Evolutionary conservation across 2,797 vertebrate species (phyloP).

Genomic region (Macropus fuliginosus): DNA sequence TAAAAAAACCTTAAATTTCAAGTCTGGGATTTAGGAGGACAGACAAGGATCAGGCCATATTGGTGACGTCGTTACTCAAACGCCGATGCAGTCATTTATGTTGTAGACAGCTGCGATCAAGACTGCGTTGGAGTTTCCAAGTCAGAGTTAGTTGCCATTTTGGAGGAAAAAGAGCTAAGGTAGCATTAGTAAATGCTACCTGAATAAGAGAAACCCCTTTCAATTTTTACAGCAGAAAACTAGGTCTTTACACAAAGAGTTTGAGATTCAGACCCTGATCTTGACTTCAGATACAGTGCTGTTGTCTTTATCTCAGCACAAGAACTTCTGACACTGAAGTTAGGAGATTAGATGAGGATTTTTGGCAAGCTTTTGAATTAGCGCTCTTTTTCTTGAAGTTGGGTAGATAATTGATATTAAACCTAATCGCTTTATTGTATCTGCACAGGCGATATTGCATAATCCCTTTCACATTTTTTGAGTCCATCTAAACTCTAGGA

Average conservation of each 20-base stretch:
- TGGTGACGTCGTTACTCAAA: slow-evolving; percentile 97
- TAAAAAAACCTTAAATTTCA: slow-evolving; percentile 99
- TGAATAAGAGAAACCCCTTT: not conserved
- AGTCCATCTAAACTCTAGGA: too few species aligned
- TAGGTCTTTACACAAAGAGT: not conserved
- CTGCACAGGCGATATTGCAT: too few species aligned
- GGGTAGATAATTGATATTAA: not conserved
- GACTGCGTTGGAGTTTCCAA: slow-evolving; percentile 97
- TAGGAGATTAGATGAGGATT: not conserved
- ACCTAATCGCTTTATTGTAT: not conserved
- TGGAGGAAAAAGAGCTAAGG: slow-evolving; percentile 96
- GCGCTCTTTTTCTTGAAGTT: too few species aligned
- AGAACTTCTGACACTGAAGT: not conserved
- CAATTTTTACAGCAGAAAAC: not conserved
- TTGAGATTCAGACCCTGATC: not conserved
- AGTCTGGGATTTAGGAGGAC: slow-evolving; percentile 99
- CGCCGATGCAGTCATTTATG: slow-evolving; percentile 95
- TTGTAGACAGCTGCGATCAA: slow-evolving; percentile 95
- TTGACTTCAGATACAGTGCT: not conserved
- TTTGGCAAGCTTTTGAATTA: not conserved
- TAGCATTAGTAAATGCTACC: not conserved
- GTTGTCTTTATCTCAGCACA: not conserved
- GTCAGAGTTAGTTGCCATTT: slow-evolving; percentile 94
- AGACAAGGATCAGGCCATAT: slow-evolving; percentile 98
- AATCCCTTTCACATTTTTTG: too few species aligned